Conservation (phyloP, 1,140 invertebrate species). For the Achatina immaculata region DNA sequence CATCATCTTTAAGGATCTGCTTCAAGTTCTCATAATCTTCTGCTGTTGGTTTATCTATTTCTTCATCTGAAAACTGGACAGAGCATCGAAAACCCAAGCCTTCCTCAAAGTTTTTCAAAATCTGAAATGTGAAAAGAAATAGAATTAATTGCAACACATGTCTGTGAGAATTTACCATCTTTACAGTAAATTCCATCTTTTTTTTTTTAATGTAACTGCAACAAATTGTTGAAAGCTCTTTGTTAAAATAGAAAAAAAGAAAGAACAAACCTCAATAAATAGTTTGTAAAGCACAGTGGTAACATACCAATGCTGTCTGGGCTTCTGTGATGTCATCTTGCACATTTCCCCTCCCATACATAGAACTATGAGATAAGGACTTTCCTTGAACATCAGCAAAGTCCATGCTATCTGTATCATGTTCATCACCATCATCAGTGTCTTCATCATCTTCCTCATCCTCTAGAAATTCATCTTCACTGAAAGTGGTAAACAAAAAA, state of each 20-base stretch:
- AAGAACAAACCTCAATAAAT: background rate
- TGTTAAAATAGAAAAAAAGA: background rate
- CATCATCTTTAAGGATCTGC: slow-evolving; percentile 15
- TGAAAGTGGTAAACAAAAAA: background rate
- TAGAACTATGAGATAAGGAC: background rate
- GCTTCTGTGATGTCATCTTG: slow-evolving; percentile 37
- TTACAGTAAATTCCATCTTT: background rate
- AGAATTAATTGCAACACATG: background rate
- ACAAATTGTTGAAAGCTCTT: background rate
- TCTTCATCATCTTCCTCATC: slow-evolving; percentile 41
- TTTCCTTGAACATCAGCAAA: slow-evolving; percentile 48
- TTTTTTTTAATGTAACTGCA: background rate
- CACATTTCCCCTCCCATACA: slow-evolving; percentile 21
- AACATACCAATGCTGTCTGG: slow-evolving; percentile 33
- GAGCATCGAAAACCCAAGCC: slow-evolving; percentile 24
- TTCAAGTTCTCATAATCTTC: slow-evolving; percentile 36
- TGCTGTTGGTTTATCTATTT: slow-evolving; percentile 7
- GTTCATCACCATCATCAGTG: slow-evolving; percentile 47
- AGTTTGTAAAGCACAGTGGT: no score
- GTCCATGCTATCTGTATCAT: slow-evolving; percentile 48
- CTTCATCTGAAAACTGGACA: slow-evolving; percentile 2
- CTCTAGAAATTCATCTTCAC: background rate
- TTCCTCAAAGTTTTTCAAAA: slow-evolving; percentile 37
- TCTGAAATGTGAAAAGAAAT: no score
- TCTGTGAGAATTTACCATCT: background rate